phyloP scores from a whole-genome alignment of 2,113 vertebrate species.

The Silurus glanis region DNA sequence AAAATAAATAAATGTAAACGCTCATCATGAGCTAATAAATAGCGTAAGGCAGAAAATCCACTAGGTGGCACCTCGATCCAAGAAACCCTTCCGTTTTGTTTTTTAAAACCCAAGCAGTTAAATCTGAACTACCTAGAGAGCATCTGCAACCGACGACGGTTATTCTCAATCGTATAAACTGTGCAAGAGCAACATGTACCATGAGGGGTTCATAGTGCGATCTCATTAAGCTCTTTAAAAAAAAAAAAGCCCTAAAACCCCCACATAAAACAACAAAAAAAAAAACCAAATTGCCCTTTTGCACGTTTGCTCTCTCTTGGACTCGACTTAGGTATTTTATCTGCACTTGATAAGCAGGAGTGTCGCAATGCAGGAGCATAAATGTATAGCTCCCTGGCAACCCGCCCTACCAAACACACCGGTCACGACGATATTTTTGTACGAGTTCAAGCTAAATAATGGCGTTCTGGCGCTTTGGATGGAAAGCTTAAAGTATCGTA shows the following conservation, averaged over 20 bases:
- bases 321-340: conserved; percentile 40
- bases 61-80: conserved; percentile 43
- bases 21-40: not conserved
- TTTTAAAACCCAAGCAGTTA: not conserved
- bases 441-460: no score
- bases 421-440: not conserved
- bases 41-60: conserved; percentile 5
- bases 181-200: not conserved
- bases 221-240: not conserved
- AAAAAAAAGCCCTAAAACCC: not conserved
- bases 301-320: not conserved
- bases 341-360: not conserved
- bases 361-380: conserved; percentile 29
- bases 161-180: not conserved
- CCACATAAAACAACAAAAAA: no score
- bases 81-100: not conserved
- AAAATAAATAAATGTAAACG: not conserved
- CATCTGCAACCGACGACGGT: not conserved
- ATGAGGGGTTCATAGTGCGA: not conserved
- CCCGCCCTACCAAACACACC: not conserved
- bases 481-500: no score
- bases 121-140: not conserved
- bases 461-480: not conserved
- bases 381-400: conserved; percentile 6
- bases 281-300: not conserved